Conservation (phyloP, 2,797 vertebrate genomes). For the Sus cebifrons region DNA sequence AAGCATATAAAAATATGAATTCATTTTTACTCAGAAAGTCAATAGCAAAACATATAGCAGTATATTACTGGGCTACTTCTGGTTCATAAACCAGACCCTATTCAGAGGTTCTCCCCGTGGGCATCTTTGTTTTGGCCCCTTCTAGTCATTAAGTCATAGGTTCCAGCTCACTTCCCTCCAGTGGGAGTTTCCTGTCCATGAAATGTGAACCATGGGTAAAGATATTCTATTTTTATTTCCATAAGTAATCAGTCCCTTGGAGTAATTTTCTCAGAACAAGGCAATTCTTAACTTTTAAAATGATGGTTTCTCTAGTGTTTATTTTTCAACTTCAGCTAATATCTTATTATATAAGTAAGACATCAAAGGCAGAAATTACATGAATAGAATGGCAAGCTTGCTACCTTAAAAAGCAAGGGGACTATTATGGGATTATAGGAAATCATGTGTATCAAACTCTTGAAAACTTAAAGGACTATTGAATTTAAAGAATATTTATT, state of each 20-base stretch:
- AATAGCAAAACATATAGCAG: not conserved
- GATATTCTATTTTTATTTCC: not conserved
- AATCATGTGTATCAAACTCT: not conserved
- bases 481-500: not conserved
- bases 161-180: not conserved
- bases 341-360: not conserved
- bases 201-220: not conserved
- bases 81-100: not conserved
- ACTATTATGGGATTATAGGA: not conserved
- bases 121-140: not conserved
- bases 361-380: not conserved
- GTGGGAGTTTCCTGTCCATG: not conserved
- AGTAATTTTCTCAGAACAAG: conserved; percentile 43
- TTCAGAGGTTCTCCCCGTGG: not conserved
- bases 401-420: not conserved
- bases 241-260: conserved; percentile 11
- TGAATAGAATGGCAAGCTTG: not conserved
- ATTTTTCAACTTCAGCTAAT: not conserved
- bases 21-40: not conserved
- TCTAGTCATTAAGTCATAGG: not conserved
- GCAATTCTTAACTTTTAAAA: not conserved
- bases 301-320: not conserved
- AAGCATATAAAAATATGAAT: not conserved
- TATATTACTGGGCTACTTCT: not conserved
- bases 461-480: not conserved